Percentiles rank a stretch among this genome's conserved stretches.
Evolutionary conservation across 1,140 invertebrate species (phyloP).

Genomic region (Anastrepha ludens): DNA sequence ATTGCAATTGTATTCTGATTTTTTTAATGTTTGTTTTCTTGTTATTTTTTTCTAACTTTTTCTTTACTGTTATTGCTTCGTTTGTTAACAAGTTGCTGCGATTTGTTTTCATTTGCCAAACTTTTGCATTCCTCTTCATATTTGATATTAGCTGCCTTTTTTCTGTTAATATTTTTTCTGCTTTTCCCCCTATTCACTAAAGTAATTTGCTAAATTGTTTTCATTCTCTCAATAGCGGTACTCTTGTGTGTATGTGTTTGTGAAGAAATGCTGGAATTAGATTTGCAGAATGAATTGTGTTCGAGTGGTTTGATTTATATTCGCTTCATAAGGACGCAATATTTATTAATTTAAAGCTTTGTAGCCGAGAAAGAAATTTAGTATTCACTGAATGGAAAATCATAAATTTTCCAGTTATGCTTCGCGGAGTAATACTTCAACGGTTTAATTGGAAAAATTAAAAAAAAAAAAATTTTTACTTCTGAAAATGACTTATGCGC

Average conservation of each 20-base stretch:
- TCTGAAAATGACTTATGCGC: too few species aligned
- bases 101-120: constrained; percentile 34
- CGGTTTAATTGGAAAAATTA: too few species aligned
- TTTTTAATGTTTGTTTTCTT: background rate
- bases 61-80: constrained; percentile 31
- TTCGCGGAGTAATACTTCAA: too few species aligned
- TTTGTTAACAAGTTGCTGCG: constrained; percentile 40
- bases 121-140: constrained; percentile 1
- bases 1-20: constrained; percentile 21
- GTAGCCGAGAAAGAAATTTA: background rate
- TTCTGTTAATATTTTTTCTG: background rate
- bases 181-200: background rate
- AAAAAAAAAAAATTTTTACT: too few species aligned
- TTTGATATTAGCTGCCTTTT: background rate
- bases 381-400: too few species aligned
- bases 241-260: background rate
- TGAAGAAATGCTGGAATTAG: background rate
- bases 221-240: background rate
- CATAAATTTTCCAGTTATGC: too few species aligned
- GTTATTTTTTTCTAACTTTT: background rate
- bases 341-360: background rate
- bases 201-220: constrained; percentile 32
- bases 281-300: background rate
- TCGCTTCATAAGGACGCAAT: background rate
- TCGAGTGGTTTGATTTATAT: background rate